Conservation (phyloP, 92 coral and sea anemone species). For the Isaurus tuberculatus region DNA sequence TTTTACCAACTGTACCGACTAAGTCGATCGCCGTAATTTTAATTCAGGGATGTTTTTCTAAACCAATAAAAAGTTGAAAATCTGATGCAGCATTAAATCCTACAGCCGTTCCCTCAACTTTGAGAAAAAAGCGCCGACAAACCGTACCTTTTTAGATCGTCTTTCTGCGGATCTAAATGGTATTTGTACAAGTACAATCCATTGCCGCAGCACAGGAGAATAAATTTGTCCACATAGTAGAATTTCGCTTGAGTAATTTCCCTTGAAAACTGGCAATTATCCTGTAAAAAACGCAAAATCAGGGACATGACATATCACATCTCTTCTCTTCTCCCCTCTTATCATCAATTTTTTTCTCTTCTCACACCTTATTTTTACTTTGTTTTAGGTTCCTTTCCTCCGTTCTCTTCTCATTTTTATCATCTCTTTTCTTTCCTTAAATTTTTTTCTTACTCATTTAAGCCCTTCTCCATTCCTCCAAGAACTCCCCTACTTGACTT, state of each 20-base stretch:
- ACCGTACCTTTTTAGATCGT: slow-evolving; percentile 88
- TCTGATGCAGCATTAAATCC: too few species aligned
- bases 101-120: too few species aligned
- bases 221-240: slow-evolving; percentile 93
- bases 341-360: too few species aligned
- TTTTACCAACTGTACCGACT: too few species aligned
- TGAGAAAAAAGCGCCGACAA: background rate
- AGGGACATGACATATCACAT: too few species aligned
- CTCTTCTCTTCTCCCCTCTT: too few species aligned
- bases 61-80: too few species aligned
- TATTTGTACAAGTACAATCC: slow-evolving; percentile 90
- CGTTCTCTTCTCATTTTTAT: background rate
- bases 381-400: background rate
- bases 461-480: too few species aligned
- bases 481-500: too few species aligned
- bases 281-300: slow-evolving; percentile 63
- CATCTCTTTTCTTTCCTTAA: background rate
- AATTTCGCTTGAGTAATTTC: slow-evolving; percentile 89
- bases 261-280: slow-evolving; percentile 82
- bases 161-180: slow-evolving; percentile 80
- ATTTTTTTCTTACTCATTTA: background rate
- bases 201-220: slow-evolving; percentile 85
- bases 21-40: too few species aligned
- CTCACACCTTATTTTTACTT: too few species aligned
- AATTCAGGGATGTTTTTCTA: too few species aligned